These are phyloP conservation scores for Bembecia ichneumoniformis DNA, from an alignment of 2,888 invertebrate species.

Conservation along the genomic window DNA sequence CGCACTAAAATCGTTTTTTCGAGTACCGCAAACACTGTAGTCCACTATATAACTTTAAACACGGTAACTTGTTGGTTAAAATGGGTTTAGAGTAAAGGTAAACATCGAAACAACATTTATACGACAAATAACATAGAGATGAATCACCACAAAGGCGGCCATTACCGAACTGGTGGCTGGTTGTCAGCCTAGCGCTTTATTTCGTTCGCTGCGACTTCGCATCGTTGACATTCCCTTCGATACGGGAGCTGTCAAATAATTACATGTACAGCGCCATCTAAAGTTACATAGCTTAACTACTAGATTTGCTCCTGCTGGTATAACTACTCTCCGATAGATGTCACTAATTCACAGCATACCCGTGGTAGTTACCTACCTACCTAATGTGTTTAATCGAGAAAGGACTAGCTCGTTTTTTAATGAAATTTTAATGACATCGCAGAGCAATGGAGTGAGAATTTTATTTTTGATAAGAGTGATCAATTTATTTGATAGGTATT, in stretches of 20 bases:
- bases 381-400: too few relatives aligned
- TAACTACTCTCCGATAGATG: neutral
- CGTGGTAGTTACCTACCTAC: too few relatives aligned
- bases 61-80: constrained; percentile 33
- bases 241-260: constrained; percentile 27
- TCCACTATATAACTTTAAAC: constrained; percentile 35
- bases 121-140: constrained; percentile 25
- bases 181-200: constrained; percentile 6
- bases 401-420: too few relatives aligned
- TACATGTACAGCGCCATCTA: neutral
- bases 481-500: too few relatives aligned
- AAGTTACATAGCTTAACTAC: neutral
- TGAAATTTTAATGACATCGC: too few relatives aligned
- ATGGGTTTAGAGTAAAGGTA: constrained; percentile 61
- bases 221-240: constrained; percentile 12
- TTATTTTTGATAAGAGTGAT: too few relatives aligned
- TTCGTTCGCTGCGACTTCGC: too few relatives aligned
- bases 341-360: too few relatives aligned
- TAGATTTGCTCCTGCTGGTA: neutral
- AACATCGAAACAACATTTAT: constrained; percentile 53
- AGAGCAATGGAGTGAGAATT: too few relatives aligned
- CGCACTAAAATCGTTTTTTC: constrained; percentile 24
- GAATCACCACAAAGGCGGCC: constrained; percentile 62
- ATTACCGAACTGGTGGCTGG: constrained; percentile 61
- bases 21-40: constrained; percentile 13